These are phyloP conservation scores for Drosophila bunnanda DNA, from an alignment of 2,888 invertebrate species.

Conservation along the genomic window DNA sequence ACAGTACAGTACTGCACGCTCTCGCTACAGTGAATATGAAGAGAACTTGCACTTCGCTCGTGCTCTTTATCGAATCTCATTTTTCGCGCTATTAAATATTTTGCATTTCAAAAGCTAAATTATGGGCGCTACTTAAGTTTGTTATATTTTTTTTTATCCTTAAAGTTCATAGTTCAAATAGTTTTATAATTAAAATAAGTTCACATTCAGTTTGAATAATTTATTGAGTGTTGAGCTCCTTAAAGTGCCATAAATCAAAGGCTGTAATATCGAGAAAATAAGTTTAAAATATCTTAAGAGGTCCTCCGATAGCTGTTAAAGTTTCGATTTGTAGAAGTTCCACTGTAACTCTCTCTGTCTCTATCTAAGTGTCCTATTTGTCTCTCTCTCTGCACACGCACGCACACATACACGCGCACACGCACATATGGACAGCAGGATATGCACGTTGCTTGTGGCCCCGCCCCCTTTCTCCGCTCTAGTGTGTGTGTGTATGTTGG, in stretches of 20 bases:
- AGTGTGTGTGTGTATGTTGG: slow-evolving; percentile 17
- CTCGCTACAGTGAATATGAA: slow-evolving; percentile 4
- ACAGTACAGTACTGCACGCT: slow-evolving; percentile 9
- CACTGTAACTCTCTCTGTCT: slow-evolving; percentile 12
- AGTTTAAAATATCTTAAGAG: neutral
- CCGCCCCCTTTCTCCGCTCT: slow-evolving; percentile 34
- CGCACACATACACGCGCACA: slow-evolving; percentile 25
- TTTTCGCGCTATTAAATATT: slow-evolving; percentile 7
- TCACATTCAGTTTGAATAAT: neutral
- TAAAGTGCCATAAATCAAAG: too few species aligned
- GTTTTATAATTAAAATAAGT: neutral
- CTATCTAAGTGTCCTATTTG: slow-evolving; percentile 35
- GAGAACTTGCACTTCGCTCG: neutral
- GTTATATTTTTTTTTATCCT: neutral
- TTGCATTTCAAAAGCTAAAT: slow-evolving; percentile 1
- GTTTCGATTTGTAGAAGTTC: slow-evolving; percentile 16
- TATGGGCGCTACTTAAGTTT: neutral
- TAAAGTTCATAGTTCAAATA: neutral
- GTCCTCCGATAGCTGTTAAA: neutral
- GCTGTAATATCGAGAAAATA: neutral
- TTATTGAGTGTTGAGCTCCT: neutral
- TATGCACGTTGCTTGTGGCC: slow-evolving; percentile 41
- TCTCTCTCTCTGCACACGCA: slow-evolving; percentile 54
- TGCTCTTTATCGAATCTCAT: neutral
- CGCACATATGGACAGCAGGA: slow-evolving; percentile 33